These are phyloP conservation scores for Phalacrocorax aristotelis DNA, from an alignment of 2,113 vertebrate species.

Conservation along the genomic window DNA sequence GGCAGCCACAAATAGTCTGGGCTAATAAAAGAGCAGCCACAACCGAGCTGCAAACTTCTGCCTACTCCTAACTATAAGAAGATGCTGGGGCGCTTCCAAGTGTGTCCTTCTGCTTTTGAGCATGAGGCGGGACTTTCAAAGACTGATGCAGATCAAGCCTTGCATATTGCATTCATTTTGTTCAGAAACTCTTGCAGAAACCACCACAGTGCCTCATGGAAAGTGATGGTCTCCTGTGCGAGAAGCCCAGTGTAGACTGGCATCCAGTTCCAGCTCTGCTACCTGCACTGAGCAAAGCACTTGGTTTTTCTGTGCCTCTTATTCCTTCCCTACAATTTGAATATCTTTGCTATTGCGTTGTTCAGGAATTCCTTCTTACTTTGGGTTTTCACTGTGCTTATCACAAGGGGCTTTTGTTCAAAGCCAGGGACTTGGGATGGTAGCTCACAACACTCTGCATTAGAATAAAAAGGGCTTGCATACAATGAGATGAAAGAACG, in stretches of 20 bases:
- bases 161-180: neutral
- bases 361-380: neutral
- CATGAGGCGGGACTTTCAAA: neutral
- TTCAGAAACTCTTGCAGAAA: neutral
- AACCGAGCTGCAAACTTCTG: neutral
- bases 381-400: neutral
- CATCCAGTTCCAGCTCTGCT: neutral
- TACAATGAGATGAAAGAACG: neutral
- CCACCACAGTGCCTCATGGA: too few relatives aligned
- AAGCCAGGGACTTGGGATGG: neutral
- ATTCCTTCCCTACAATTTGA: neutral
- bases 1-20: slow-evolving; percentile 16
- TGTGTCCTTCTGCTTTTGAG: neutral
- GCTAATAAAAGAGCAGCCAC: slow-evolving; percentile 19
- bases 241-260: neutral
- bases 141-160: neutral
- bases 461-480: neutral
- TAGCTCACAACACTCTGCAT: neutral
- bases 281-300: neutral
- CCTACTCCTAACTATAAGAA: neutral
- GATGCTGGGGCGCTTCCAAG: neutral
- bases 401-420: neutral
- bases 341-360: neutral
- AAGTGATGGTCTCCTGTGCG: neutral
- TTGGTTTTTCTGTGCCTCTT: neutral